Conservation (phyloP, 2,888 invertebrate genomes). For the Pimpla rufipes region DNA sequence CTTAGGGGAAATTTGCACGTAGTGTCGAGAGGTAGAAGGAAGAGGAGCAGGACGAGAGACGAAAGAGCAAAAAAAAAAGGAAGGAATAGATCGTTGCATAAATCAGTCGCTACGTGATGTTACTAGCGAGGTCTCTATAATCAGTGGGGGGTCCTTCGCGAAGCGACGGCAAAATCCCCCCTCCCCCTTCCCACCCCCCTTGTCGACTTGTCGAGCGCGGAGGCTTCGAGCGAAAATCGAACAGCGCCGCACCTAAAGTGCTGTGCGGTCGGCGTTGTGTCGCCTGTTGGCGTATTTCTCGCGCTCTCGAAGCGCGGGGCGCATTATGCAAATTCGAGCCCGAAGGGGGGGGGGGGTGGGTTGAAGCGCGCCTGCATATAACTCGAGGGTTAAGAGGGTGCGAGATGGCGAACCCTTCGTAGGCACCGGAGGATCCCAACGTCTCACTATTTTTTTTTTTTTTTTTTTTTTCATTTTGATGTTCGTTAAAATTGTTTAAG, state of each 20-base stretch:
- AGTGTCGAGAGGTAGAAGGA: no score
- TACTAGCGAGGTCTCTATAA: constrained; percentile 34
- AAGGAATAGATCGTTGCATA: constrained; percentile 7
- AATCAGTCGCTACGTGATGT: constrained; percentile 24
- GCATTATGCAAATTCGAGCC: constrained; percentile 57
- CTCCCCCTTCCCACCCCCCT: no score
- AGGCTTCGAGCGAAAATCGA: constrained; percentile 38
- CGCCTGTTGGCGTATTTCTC: constrained; percentile 30
- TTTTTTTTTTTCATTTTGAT: neutral
- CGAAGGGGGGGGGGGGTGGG: neutral
- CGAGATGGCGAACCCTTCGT: constrained; percentile 45
- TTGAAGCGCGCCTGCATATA: constrained; percentile 43
- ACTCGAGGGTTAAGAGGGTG: constrained; percentile 43
- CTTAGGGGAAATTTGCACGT: neutral
- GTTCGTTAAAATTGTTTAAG: constrained; percentile 18
- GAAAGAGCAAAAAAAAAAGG: neutral
- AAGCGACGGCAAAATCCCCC: neutral
- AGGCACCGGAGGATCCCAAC: constrained; percentile 35
- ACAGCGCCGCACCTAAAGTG: constrained; percentile 37
- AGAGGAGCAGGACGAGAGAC: no score
- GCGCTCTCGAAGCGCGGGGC: constrained; percentile 28
- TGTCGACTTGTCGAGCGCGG: constrained; percentile 9
- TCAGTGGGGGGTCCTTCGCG: constrained; percentile 19
- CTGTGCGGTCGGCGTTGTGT: constrained; percentile 70
- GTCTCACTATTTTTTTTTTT: constrained; percentile 37